Evolutionary conservation across 2,113 vertebrate species (phyloP).

Genomic region (Lasiurus borealis): DNA sequence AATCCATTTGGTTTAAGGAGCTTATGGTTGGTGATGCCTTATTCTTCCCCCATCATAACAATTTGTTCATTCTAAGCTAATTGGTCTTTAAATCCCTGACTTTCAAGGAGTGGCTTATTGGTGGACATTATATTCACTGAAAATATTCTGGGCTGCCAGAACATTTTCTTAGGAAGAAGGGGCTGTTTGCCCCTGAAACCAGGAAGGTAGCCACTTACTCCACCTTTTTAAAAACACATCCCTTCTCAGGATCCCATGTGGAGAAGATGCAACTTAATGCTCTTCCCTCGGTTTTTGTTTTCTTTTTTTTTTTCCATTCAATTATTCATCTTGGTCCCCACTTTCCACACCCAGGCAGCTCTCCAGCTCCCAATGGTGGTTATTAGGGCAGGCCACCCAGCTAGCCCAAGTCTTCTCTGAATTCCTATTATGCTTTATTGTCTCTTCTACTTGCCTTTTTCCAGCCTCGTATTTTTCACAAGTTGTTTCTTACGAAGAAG

Average conservation of each 20-base stretch:
- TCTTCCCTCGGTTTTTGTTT: background rate
- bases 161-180: constrained; percentile 1
- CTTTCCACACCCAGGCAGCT: constrained; percentile 28
- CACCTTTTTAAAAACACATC: background rate
- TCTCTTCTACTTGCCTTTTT: constrained; percentile 55
- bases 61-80: background rate
- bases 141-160: background rate
- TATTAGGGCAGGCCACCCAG: constrained; percentile 69
- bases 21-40: background rate
- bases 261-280: constrained; percentile 50
- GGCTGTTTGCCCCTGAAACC: background rate
- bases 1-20: background rate
- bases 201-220: background rate
- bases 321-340: background rate
- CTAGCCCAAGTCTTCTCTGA: constrained; percentile 25
- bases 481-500: constrained; percentile 54
- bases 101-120: background rate
- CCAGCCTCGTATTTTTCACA: constrained; percentile 34
- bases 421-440: constrained; percentile 54
- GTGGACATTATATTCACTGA: background rate
- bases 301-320: background rate
- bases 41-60: background rate
- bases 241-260: constrained; percentile 3
- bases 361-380: constrained; percentile 37
- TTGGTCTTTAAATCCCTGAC: background rate